A percentile compares a stretch with the other conserved stretches of the same genome.
Evolutionary conservation across 2,113 vertebrate genomes (phyloP).

Genomic region (Pagrus major): DNA sequence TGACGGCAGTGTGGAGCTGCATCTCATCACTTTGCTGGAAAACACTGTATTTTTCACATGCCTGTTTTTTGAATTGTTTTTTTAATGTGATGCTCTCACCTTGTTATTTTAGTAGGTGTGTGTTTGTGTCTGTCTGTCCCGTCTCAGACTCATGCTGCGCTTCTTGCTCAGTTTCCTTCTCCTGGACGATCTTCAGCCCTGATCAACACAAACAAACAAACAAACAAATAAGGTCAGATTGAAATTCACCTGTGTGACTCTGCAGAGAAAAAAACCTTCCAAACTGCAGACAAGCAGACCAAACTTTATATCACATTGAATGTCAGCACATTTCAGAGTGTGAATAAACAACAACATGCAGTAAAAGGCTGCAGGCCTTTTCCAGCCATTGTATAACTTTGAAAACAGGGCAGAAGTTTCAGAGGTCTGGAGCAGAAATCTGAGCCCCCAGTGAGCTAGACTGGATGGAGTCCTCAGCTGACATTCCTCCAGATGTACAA

Average conservation of each 20-base stretch:
- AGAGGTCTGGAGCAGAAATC: constrained; percentile 4
- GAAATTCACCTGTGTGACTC: neutral
- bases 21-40: too few species aligned
- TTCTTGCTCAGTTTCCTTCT: neutral
- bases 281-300: neutral
- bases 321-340: too few species aligned
- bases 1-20: too few species aligned
- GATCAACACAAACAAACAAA: neutral
- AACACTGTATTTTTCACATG: too few species aligned
- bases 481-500: neutral
- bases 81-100: too few species aligned
- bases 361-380: neutral
- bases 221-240: neutral
- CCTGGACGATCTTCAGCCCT: neutral
- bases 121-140: neutral
- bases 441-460: neutral
- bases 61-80: too few species aligned
- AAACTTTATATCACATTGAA: too few species aligned
- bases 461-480: neutral
- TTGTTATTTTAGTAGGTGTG: too few species aligned
- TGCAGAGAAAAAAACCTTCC: too few species aligned
- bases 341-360: too few species aligned
- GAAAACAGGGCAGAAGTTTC: neutral
- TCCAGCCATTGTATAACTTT: neutral
- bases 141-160: neutral